These are phyloP conservation scores for Drosophila planitibia DNA, from an alignment of 2,888 invertebrate species.

Conservation along the genomic window DNA sequence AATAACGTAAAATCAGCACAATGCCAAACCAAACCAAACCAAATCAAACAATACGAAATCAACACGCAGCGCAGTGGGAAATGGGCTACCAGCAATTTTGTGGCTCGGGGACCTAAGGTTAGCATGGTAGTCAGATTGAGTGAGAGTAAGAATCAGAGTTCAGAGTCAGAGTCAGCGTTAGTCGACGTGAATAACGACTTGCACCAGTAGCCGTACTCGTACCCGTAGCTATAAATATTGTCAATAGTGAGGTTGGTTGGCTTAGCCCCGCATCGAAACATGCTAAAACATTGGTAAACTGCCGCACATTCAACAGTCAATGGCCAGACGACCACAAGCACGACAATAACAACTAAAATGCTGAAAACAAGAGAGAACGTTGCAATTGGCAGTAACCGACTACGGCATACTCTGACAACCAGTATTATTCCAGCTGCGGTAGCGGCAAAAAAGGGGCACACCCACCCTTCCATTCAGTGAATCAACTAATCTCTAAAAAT, in stretches of 20 bases:
- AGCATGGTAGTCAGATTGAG: not conserved
- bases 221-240: slow-evolving; percentile 2
- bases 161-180: not conserved
- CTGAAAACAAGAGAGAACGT: not conserved
- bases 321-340: slow-evolving; percentile 33
- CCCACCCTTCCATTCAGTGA: not conserved
- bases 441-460: not conserved
- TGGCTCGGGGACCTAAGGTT: not conserved
- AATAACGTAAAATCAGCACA: slow-evolving; percentile 32
- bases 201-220: not conserved
- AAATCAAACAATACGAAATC: slow-evolving; percentile 3
- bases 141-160: not conserved
- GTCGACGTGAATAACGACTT: slow-evolving; percentile 27
- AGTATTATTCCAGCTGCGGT: not conserved
- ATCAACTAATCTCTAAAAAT: not conserved
- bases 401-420: not conserved
- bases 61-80: not conserved
- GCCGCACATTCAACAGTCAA: slow-evolving; percentile 46
- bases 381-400: not conserved
- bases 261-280: slow-evolving; percentile 26
- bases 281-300: slow-evolving; percentile 55
- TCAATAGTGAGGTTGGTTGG: slow-evolving; percentile 23
- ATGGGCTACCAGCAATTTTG: slow-evolving; percentile 11
- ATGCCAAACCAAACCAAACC: slow-evolving; percentile 1
- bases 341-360: slow-evolving; percentile 40